Base-by-base conservation (phyloP, 2,797 vertebrate species). In the Gallinago nigripennis region DNA sequence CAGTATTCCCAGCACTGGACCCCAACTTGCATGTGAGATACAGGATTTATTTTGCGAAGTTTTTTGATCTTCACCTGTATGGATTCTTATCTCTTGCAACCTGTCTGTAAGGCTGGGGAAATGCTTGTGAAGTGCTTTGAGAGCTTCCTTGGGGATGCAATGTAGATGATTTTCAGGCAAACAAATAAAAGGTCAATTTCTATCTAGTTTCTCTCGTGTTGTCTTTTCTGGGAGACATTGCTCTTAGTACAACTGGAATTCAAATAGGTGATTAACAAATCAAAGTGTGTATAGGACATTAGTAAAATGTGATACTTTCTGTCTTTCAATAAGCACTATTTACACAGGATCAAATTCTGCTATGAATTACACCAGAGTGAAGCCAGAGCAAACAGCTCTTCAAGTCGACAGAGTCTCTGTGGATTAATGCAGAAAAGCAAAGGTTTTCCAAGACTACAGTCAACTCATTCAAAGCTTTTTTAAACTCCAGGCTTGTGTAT, bases 101-200 rank as follows among this genome's bases (percentile, higher is more conserved):
- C 37, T 72, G 24, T 72, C 79, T 90, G 58, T 53, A 72, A 80
- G 33, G 64, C 24, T 73, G 54, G 84, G 48, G 23, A 92, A 84
- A 71, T 45, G 21, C 88, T 90, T 97, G 53, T 31, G 41, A 77
- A 84, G 48, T 31, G n/a, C 23, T 94, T 82, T 82, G 56, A 92
- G 30, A 92, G 12, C 23, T 24, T 96, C 78, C 33, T 60, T 69
- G 11, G 84, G 76, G 78, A 92, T 43, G 50, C 0, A 8, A 15
- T 45, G 50, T 28, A 80, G 57, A 64, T 78, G 82, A 77, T 53
- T 57, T 90, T 8, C 61, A 84, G 37, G 16, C 46, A 90, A 90
- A 86, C 51, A 80, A 78, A 73, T 54, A 70, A 78, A 54, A 88
- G 39, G 24, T 79, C 0, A 0, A n/a, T 71, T 82, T 86, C 50